Conservation (phyloP, 2,888 invertebrate genomes). For the Cryptosula pallasiana region DNA sequence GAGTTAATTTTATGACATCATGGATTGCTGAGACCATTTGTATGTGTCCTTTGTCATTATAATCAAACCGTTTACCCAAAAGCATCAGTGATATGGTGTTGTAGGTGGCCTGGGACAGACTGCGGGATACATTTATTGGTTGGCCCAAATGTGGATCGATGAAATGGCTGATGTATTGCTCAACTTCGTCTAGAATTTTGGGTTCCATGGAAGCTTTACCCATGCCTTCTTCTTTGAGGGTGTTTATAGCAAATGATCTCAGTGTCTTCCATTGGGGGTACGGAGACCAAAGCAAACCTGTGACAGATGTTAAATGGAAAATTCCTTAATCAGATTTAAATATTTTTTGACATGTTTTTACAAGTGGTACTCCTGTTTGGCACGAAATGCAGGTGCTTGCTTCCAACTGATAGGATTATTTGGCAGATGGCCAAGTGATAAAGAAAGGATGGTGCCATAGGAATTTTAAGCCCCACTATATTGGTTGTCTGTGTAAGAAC, state of each 20-base stretch:
- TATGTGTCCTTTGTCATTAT: neutral
- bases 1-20: neutral
- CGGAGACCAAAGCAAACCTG: conserved; percentile 16
- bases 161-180: neutral
- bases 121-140: neutral
- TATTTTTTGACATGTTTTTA: too few species aligned
- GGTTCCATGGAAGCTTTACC: conserved; percentile 7
- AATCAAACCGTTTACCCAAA: neutral
- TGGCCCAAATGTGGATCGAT: neutral
- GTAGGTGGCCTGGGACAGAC: conserved; percentile 15
- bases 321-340: too few species aligned
- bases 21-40: neutral
- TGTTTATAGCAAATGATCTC: neutral
- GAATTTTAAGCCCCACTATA: too few species aligned
- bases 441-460: too few species aligned
- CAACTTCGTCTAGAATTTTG: conserved; percentile 1
- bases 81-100: conserved; percentile 22
- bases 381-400: too few species aligned
- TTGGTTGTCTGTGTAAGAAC: too few species aligned
- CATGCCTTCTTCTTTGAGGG: conserved; percentile 21
- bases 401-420: too few species aligned
- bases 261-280: conserved; percentile 20
- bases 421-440: too few species aligned
- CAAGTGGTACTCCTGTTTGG: too few species aligned
- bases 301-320: neutral